phyloP scores from a whole-genome alignment of 1,140 invertebrate genomes.

The Drosophila persimilis region DNA sequence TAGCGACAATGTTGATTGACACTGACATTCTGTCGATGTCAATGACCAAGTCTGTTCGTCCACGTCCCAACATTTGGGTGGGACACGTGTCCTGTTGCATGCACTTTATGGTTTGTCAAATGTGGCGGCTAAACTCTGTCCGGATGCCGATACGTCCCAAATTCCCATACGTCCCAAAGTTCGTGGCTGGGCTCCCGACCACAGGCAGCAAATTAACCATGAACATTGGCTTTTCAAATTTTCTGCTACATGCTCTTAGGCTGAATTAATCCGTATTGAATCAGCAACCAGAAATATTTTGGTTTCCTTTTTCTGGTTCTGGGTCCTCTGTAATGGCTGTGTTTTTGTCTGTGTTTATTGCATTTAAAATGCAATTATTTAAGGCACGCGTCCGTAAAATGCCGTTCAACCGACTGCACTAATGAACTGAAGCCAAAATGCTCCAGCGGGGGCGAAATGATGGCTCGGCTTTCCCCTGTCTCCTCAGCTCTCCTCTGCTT shows the following conservation, averaged over 20 bases:
- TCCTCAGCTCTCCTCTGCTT: slow-evolving; percentile 3
- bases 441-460: slow-evolving; percentile 4
- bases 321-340: slow-evolving; percentile 2
- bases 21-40: slow-evolving; percentile 70
- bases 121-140: slow-evolving; percentile 36
- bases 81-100: slow-evolving; percentile 39
- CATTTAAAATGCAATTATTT: slow-evolving; percentile 81
- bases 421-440: slow-evolving; percentile 67
- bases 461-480: slow-evolving; percentile 1
- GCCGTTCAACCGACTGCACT: slow-evolving; percentile 76
- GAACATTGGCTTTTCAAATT: slow-evolving; percentile 50
- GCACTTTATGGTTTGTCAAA: slow-evolving; percentile 43
- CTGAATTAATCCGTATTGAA: slow-evolving; percentile 47
- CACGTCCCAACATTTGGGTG: slow-evolving; percentile 13
- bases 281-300: slow-evolving; percentile 35
- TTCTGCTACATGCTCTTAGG: slow-evolving; percentile 16
- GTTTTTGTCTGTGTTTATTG: slow-evolving; percentile 52
- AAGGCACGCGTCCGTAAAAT: slow-evolving; percentile 78
- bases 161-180: slow-evolving; percentile 47
- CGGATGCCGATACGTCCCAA: slow-evolving; percentile 43
- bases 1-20: slow-evolving; percentile 73
- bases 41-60: slow-evolving; percentile 40
- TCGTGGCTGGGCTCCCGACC: slow-evolving; percentile 17
- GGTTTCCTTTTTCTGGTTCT: slow-evolving; percentile 14
- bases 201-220: slow-evolving; percentile 55